Evolutionary conservation across 2,113 vertebrate genomes (phyloP), one percentile per base, ranked within the genome.

Genomic region (Lucifuga dentata): DNA sequence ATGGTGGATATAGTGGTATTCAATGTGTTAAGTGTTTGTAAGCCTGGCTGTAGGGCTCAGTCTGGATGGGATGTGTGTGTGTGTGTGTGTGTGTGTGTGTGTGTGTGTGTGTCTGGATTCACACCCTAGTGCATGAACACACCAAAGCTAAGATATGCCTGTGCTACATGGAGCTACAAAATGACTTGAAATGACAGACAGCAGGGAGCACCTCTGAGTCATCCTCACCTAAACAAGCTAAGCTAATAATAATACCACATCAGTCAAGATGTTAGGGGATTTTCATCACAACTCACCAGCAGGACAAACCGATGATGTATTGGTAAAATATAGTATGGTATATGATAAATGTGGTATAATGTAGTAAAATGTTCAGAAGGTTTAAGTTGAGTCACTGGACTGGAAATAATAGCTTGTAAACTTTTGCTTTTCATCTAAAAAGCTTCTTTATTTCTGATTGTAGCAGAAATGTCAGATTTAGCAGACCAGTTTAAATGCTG

Each of bases 141-240:
- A n/a, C n/a, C n/a, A n/a, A 7, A 29, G 3, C 26, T 7, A 29
- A 5, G 7, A 7, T 7, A 7, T 7, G 3, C 26, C 48, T 45
- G 33, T 52, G 32, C 46, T 11, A 39, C 40, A 67, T 26, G 29
- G 51, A 44, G 39, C 51, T 52, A 52, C 49, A 73, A 84, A 86
- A 83, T 75, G 56, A 73, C 76, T 62, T 41, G 55, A 66, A 64
- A 17, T 75, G 85, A 84, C 74, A 86, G 77, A 80, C 29, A 52
- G 51, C 35, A 39, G 72, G 13, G 48, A 68, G 29, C 68, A 66
- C 44, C 57, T 38, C 56, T 84, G 73, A 83, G 58, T 83, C 80
- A 78, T 55, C 63, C 55, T 45, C 68, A 76, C 74, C 41, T 52
- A 74, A 78, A 81, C 58, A 69, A 73, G n/a, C n/a, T n/a, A 70